Percentiles rank a stretch among this genome's conserved stretches.
These are phyloP conservation scores for Piaya cayana DNA, from an alignment of 2,113 vertebrate species.

Conservation along the genomic window DNA sequence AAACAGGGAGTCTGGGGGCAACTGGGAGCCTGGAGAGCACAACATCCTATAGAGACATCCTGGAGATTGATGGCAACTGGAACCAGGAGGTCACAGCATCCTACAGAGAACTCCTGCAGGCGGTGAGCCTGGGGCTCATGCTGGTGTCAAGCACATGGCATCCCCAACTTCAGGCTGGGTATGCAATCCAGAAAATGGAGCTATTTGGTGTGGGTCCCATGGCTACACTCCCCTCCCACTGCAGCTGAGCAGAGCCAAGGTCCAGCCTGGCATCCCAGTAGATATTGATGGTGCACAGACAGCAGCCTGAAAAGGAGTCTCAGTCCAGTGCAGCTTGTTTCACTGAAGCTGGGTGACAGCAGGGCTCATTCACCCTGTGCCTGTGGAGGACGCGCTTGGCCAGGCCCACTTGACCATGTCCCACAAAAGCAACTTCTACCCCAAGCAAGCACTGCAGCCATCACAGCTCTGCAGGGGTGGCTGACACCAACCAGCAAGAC, in stretches of 20 bases:
- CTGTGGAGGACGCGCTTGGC: accelerated
- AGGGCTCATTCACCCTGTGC: neutral
- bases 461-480: neutral
- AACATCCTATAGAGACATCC: neutral
- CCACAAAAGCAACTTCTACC: neutral
- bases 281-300: neutral
- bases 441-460: neutral
- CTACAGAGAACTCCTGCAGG: neutral
- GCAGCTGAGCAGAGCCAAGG: accelerated
- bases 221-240: accelerated
- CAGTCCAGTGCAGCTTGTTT: neutral
- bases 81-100: neutral
- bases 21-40: neutral
- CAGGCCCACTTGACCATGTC: accelerated
- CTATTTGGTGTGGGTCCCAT: accelerated
- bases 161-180: neutral
- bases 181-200: neutral
- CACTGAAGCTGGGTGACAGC: accelerated
- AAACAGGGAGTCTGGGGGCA: neutral
- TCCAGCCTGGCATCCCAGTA: neutral
- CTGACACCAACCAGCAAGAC: neutral
- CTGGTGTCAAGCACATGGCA: neutral
- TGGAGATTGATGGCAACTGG: neutral
- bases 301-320: neutral
- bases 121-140: neutral